phyloP scores from a whole-genome alignment of 2,113 vertebrate species.

The Oreocharis arfaki region DNA sequence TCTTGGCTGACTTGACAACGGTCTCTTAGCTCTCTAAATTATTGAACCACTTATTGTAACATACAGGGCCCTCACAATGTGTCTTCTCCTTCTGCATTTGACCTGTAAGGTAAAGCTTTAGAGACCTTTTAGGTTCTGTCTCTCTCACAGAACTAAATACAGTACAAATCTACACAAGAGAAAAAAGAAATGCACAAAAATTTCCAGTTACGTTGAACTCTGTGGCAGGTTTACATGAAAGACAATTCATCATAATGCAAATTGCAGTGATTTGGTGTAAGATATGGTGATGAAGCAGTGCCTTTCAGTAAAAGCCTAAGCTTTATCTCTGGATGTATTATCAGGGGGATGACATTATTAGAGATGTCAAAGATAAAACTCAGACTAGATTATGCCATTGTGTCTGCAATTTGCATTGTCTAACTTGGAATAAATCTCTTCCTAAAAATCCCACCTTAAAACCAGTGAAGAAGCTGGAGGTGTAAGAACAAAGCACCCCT shows the following conservation, averaged over 20 bases:
- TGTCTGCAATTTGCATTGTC: conserved; percentile 10
- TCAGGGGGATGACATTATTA: background rate
- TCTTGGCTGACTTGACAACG: background rate
- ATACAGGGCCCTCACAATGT: background rate
- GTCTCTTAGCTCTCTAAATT: background rate
- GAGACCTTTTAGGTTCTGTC: background rate
- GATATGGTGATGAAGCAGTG: background rate
- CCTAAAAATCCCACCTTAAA: background rate
- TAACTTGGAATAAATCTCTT: background rate
- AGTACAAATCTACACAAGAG: background rate
- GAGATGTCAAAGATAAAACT: conserved; percentile 29
- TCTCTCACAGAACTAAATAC: background rate
- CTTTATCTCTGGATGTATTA: conserved; percentile 17
- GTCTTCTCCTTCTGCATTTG: background rate
- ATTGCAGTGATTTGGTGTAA: background rate
- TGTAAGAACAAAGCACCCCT: background rate
- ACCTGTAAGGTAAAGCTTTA: background rate
- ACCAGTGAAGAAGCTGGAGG: background rate
- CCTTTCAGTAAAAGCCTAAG: background rate
- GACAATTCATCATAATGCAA: background rate
- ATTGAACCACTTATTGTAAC: background rate
- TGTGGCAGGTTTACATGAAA: background rate
- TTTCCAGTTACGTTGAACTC: background rate
- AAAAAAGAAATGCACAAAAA: background rate
- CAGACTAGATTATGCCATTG: background rate